Base-by-base conservation (phyloP, 2,797 vertebrate species). In the Peromyscus melanophrys region DNA sequence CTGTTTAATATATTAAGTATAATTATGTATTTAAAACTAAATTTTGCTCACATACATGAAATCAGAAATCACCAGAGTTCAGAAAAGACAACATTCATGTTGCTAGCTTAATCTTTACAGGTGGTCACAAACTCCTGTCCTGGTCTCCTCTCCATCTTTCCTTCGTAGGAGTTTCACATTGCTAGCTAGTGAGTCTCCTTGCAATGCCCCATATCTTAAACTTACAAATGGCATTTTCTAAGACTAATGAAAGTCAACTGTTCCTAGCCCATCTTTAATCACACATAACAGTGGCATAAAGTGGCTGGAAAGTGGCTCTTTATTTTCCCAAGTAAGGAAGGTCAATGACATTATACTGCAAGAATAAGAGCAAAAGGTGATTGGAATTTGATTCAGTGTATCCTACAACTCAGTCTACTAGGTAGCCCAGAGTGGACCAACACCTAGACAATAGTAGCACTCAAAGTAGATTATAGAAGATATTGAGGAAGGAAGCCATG, bases 61-160 rank as follows among this genome's bases (percentile, higher is more conserved):
- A 12, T 75, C 65, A 37, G 23, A 46, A 29, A 57, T 14, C 29
- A 6, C 61, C 21, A 21, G 6, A 49, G 6, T 55, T 80, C 23
- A 10, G 25, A 57, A 55, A 37, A 61, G 55, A 23, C 19, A n/a
- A 0, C n/a, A 59, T 12, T 46, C 6, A 13, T 1, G 6, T 4
- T 9, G 10, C 37, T 65, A 40, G 52, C 17, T 57, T 31, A 10
- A 49, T 61, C 23, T 69, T 57, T 8, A 63, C 6, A 29, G 1
- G 12, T 0, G 40, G 29, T 3, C 16, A 16, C 55, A 49, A 23
- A 10, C 29, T 52, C 23, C 65, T 43, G 2, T 34, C 55, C 43
- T 6, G 9, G 4, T 80, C 46, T 81, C 6, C 14, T 40, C 2
- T 75, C 17, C 4, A 19, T 65, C 0, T 0, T n/a, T 73, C 21